Base-by-base conservation (phyloP, 1,140 invertebrate species). In the Danaus melanippus region DNA sequence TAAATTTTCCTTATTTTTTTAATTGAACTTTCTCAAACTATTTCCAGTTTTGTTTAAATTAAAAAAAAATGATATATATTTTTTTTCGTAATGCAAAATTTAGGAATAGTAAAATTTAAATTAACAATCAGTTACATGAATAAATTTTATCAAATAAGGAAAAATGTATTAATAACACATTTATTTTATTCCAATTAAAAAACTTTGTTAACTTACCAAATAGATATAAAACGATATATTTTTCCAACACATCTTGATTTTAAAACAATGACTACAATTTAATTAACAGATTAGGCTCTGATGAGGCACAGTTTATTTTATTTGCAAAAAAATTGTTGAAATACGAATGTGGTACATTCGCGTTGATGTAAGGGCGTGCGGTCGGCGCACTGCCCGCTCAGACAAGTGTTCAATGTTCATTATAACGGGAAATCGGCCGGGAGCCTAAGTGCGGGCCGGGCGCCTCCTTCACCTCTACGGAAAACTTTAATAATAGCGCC, bases 341-440 rank as follows among this genome's bases (percentile, higher is more conserved):
- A 69, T 76, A 68, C 78, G 66, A 76, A 73, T 71, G 79, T 76
- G 64, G 75, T 67, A 83, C 83, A 86, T 86, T 86, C 80, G 79
- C 79, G 74, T 67, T 70, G 73, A 46, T 72, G 63, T 71, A 79
- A 84, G 83, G 83, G 83, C 83, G 80, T 83, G 83, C 83, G 78
- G 65, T 83, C 83, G 79, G 75, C 83, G 80, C 83, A 86, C 80
- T 86, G 79, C 78, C 83, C 80, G 79, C 67, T 58, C 79, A 83
- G 78, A 83, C 77, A 81, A 84, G 76, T 81, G 81, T 77, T 84
- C 72, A 32, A 68, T 85, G 74, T 79, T 81, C 79, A 84, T 84
- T 84, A 86, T 86, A 86, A 86, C 83, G 83, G 83, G 80, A 86
- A 72, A 81, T 84, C 66, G 69, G 76, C 71, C 71, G 60, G 72